Evolutionary conservation across 2,888 invertebrate species (phyloP).

Genomic region (Muschampia plurimacula): DNA sequence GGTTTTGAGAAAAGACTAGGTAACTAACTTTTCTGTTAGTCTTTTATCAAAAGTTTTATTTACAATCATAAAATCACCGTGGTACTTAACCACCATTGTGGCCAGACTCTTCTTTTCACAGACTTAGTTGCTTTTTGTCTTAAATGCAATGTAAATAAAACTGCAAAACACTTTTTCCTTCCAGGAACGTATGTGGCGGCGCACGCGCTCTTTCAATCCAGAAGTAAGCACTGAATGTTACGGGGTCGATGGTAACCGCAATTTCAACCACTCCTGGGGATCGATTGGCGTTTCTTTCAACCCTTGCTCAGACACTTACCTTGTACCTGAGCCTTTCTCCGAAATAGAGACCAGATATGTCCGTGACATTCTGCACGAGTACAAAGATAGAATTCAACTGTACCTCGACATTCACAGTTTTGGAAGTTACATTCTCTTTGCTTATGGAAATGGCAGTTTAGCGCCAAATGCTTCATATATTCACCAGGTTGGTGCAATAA

Average conservation of each 20-base stretch:
- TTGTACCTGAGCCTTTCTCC: slow-evolving; percentile 86
- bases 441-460: slow-evolving; percentile 79
- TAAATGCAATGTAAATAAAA: too few species aligned
- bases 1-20: too few species aligned
- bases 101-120: too few species aligned
- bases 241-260: slow-evolving; percentile 63
- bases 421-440: slow-evolving; percentile 87
- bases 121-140: too few species aligned
- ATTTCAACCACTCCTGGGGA: slow-evolving; percentile 60
- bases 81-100: too few species aligned
- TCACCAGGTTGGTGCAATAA: slow-evolving; percentile 56
- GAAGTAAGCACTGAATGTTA: slow-evolving; percentile 51
- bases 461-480: slow-evolving; percentile 53
- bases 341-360: slow-evolving; percentile 87
- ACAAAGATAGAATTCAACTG: slow-evolving; percentile 55
- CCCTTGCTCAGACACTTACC: slow-evolving; percentile 86
- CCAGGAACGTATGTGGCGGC: slow-evolving; percentile 61
- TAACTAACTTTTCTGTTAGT: too few species aligned
- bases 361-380: slow-evolving; percentile 79
- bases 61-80: too few species aligned
- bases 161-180: neutral
- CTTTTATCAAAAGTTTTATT: too few species aligned
- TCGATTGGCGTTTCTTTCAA: slow-evolving; percentile 54
- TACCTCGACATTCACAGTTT: slow-evolving; percentile 89
- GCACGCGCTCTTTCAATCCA: slow-evolving; percentile 56